Conservation (phyloP, 30 jellyfish, hydroid and myxozoan genomes). For the Catostylus mosaicus region DNA sequence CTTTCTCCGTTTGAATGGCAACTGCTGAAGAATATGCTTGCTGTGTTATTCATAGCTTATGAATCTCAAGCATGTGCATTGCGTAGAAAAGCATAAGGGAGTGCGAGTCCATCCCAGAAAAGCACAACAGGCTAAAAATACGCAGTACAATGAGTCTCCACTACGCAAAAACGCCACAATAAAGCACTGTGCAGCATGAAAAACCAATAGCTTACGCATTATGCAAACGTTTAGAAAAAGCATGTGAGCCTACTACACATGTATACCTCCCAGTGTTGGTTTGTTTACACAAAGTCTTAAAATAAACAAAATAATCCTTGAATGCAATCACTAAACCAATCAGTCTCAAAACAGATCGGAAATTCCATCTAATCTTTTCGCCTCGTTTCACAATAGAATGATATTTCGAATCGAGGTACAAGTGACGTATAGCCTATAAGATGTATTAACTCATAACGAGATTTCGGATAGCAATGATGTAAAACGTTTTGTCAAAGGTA, state of each 20-base stretch:
- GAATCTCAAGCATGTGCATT: conserved; percentile 6
- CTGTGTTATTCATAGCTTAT: neutral
- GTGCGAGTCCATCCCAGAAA: neutral
- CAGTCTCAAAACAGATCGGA: conserved; percentile 51
- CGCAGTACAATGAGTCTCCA: neutral
- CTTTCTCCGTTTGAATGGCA: too few species aligned
- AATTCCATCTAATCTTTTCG: conserved; percentile 36
- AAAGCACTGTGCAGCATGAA: neutral
- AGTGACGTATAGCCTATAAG: conserved; percentile 33
- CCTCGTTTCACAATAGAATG: conserved; percentile 46
- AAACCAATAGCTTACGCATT: conserved; percentile 16
- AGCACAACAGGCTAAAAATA: neutral
- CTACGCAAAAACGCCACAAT: neutral
- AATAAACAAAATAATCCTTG: conserved; percentile 33
- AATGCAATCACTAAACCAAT: conserved; percentile 18
- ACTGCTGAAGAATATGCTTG: too few species aligned
- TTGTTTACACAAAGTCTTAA: conserved; percentile 56
- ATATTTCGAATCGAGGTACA: conserved; percentile 64
- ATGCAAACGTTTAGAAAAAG: neutral
- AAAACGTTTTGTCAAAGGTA: conserved; percentile 12
- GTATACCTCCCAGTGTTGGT: conserved; percentile 11
- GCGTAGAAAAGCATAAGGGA: neutral
- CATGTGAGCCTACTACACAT: conserved; percentile 1
- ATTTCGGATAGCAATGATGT: neutral
- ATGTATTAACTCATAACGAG: conserved; percentile 13